Conservation (phyloP, 1,140 invertebrate genomes). For the Plectrocnemia conspersa region DNA sequence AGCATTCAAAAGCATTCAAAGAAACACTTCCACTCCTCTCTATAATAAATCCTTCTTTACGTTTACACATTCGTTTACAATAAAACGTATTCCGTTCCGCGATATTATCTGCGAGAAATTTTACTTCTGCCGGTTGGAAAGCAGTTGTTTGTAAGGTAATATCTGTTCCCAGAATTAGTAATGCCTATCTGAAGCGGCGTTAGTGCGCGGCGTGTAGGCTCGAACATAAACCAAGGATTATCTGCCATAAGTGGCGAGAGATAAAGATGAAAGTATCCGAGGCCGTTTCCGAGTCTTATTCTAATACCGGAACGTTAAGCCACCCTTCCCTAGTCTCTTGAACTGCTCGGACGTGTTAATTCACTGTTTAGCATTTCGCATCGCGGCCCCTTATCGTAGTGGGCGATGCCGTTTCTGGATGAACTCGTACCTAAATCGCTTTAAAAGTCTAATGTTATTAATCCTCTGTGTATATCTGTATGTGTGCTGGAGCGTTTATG, state of each 20-base stretch:
- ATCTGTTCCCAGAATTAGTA: background rate
- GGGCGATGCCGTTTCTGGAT: slow-evolving; percentile 22
- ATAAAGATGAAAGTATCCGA: slow-evolving; percentile 33
- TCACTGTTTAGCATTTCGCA: slow-evolving; percentile 34
- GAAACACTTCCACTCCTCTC: no score
- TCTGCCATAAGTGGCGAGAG: slow-evolving; percentile 27
- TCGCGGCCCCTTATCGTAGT: slow-evolving; percentile 11
- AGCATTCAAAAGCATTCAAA: no score
- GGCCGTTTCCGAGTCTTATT: slow-evolving; percentile 30
- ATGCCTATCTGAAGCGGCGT: background rate
- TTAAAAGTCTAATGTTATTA: slow-evolving; percentile 3
- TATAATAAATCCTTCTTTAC: no score
- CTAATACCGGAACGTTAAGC: slow-evolving; percentile 25
- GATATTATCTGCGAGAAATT: no score
- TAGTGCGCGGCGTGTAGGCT: background rate
- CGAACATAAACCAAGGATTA: slow-evolving; percentile 29
- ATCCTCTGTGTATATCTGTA: background rate
- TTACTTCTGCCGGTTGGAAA: no score
- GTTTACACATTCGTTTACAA: no score
- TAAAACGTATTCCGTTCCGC: no score
- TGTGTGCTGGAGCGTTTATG: background rate
- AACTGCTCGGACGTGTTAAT: slow-evolving; percentile 31
- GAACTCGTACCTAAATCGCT: slow-evolving; percentile 12
- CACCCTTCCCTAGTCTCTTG: no score
- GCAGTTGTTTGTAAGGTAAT: no score